Percentiles rank a stretch among this genome's conserved stretches.
These are phyloP conservation scores for Elmis aenea DNA, from an alignment of 2,888 invertebrate genomes.

Conservation along the genomic window DNA sequence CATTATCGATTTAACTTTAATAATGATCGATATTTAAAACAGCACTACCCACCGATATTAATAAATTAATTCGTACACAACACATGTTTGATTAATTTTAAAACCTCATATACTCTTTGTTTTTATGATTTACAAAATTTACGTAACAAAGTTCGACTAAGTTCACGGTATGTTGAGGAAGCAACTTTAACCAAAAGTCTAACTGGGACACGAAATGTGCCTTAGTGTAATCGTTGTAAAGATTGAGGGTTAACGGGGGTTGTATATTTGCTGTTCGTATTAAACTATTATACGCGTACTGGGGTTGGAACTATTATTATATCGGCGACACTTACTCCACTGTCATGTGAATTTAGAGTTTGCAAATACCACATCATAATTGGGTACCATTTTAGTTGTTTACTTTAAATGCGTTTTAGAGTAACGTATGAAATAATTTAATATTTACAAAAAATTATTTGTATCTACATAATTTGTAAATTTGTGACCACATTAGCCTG, in stretches of 20 bases:
- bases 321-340: slow-evolving; percentile 24
- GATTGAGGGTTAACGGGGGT: slow-evolving; percentile 16
- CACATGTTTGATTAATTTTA: no score
- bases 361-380: slow-evolving; percentile 11
- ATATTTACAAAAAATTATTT: no score
- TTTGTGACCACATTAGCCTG: no score
- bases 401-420: slow-evolving; percentile 17
- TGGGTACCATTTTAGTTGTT: slow-evolving; percentile 15
- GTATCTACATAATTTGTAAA: no score
- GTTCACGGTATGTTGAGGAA: no score
- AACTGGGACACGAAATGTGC: slow-evolving; percentile 10
- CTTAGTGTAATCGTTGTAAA: slow-evolving; percentile 20
- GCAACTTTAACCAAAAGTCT: slow-evolving; percentile 6
- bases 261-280: slow-evolving; percentile 22
- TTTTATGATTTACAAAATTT: no score
- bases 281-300: slow-evolving; percentile 28
- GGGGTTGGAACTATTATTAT: slow-evolving; percentile 24
- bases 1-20: no score
- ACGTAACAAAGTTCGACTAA: no score
- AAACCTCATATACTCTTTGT: no score
- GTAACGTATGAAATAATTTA: neutral
- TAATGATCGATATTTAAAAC: no score
- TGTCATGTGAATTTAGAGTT: slow-evolving; percentile 16
- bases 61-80: no score
- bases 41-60: no score